These are phyloP conservation scores for Drosophila pegasa DNA, from an alignment of 2,888 invertebrate species.

Conservation along the genomic window DNA sequence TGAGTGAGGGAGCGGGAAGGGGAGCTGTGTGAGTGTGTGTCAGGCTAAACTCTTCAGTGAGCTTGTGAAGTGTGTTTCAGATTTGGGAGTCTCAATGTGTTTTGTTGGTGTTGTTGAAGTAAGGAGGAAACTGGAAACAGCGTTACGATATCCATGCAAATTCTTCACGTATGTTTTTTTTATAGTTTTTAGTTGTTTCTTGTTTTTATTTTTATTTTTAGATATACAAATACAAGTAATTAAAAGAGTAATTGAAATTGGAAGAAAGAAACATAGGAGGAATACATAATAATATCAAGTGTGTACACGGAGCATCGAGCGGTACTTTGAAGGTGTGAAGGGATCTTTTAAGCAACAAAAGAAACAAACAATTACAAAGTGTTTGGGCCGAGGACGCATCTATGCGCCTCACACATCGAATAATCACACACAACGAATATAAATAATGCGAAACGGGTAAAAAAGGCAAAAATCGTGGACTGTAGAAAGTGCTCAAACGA, in stretches of 20 bases:
- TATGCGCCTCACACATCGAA: conserved; percentile 20
- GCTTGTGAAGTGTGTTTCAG: conserved; percentile 23
- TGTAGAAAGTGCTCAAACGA: conserved; percentile 51
- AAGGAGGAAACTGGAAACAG: conserved; percentile 72
- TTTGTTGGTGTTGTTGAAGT: conserved; percentile 42
- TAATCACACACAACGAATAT: conserved; percentile 47
- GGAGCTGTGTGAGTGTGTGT: conserved; percentile 24
- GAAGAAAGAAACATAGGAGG: conserved; percentile 37
- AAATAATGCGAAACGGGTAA: conserved; percentile 47
- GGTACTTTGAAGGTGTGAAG: conserved; percentile 21
- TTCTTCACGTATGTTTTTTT: conserved; percentile 80
- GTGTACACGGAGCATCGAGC: conserved; percentile 42
- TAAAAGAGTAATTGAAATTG: conserved; percentile 16
- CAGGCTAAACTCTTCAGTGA: conserved; percentile 26
- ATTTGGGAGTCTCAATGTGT: conserved; percentile 12
- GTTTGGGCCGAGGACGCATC: conserved; percentile 5
- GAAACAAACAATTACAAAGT: conserved; percentile 23
- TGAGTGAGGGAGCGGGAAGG: not conserved
- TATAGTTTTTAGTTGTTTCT: conserved; percentile 20
- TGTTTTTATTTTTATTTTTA: conserved; percentile 52
- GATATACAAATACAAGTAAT: conserved; percentile 67
- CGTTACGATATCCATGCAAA: conserved; percentile 84
- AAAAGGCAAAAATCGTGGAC: conserved; percentile 37
- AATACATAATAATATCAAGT: conserved; percentile 20
- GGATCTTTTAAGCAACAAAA: conserved; percentile 37